Evolutionary conservation across 2,888 invertebrate genomes (phyloP), one percentile per base, ranked within the genome.

Genomic region (Diarsia brunnea): DNA sequence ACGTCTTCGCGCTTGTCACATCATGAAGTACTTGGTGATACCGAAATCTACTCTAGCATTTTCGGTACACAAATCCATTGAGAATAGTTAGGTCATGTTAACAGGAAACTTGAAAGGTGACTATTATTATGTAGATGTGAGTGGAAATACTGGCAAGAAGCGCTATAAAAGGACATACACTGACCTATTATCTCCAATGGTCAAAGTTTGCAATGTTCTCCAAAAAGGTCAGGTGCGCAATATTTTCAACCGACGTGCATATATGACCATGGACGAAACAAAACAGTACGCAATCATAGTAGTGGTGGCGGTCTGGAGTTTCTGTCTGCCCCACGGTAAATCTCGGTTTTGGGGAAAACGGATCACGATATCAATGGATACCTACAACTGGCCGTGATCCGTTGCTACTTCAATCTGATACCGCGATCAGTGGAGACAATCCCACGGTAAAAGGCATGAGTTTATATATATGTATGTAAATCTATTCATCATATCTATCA

Each of bases 401-500:
- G 38, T 38, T 4, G 38, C 5, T 38, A 38, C 4, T 38, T 38
- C 38, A 38, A 38, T 3, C 38, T 38, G 38, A 3, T 38, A 38
- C 38, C 38, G 4, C 38, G 38, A 38, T 38, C 38, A 5, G 38
- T 2, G 38, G 38, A 38, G 38, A 38, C 38, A 38, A 38, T 27
- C 55, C 16, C 16, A 24, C 4, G 10, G 19, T 10, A 58, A 58
- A 19, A 19, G 19, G 19, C 58, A 27, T 27, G 16, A 19, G 10
- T 7, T 24, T 16, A 4, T 58, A 16, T 27, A n/a, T n/a, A 31
- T n/a, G n/a, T 43, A 43, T 63, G 38, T 63, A 63, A 43, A 63
- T 43, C 67, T 47, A 75, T 67, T 43, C 70, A 67, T 81, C 63
- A 81, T 43, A 68, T 75, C 45, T 14, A 82, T 73, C 45, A 31